Conservation (phyloP, 2,888 invertebrate genomes). For the Cataglyphis livida region DNA sequence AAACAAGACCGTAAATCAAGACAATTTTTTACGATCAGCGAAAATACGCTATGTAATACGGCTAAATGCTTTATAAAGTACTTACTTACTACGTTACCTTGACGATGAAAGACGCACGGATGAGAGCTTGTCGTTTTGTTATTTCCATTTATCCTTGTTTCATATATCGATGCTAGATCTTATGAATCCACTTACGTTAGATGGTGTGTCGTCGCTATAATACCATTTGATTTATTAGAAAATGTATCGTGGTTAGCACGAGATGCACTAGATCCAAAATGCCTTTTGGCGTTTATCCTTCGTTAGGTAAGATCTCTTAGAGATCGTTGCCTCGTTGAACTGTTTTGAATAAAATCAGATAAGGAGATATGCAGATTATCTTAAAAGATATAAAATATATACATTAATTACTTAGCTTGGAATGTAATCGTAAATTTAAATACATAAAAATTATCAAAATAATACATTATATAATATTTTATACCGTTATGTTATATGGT, state of each 20-base stretch:
- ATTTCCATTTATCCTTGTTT: slow-evolving; percentile 19
- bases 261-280: neutral
- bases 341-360: neutral
- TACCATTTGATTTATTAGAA: slow-evolving; percentile 27
- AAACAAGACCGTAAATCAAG: slow-evolving; percentile 65
- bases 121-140: slow-evolving; percentile 20
- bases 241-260: neutral
- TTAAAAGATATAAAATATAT: neutral
- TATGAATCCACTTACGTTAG: neutral
- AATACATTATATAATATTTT: neutral
- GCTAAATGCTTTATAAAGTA: slow-evolving; percentile 57
- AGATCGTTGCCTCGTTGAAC: neutral
- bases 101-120: neutral
- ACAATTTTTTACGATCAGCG: slow-evolving; percentile 59
- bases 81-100: neutral
- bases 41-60: slow-evolving; percentile 62
- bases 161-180: slow-evolving; percentile 14
- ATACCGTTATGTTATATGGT: neutral
- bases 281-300: neutral
- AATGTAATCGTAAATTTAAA: neutral
- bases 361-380: neutral
- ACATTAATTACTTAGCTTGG: neutral
- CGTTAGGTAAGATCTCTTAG: neutral
- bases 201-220: neutral
- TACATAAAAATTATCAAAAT: neutral